These are phyloP conservation scores for Dryocosmus kuriphilus DNA, from an alignment of 2,888 invertebrate genomes.

Conservation along the genomic window DNA sequence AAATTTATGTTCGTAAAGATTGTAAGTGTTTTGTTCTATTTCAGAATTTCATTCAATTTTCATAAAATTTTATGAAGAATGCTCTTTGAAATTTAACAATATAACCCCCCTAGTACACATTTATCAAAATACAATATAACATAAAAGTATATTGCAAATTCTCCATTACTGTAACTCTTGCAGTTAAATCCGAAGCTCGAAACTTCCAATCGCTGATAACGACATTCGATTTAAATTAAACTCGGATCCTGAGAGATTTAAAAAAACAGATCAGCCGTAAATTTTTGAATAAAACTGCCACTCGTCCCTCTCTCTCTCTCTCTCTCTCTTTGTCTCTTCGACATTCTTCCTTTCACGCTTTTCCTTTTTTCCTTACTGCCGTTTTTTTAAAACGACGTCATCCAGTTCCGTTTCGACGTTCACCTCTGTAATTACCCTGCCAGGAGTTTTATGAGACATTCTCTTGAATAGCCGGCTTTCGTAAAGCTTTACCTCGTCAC, in stretches of 20 bases:
- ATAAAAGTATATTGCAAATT: slow-evolving; percentile 21
- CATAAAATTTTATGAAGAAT: no score
- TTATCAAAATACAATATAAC: neutral
- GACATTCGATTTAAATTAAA: slow-evolving; percentile 41
- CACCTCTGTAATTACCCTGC: slow-evolving; percentile 57
- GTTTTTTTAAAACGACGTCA: slow-evolving; percentile 37
- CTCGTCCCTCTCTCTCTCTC: neutral
- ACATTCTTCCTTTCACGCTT: slow-evolving; percentile 27
- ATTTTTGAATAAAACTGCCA: slow-evolving; percentile 50
- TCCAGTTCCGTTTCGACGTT: slow-evolving; percentile 56
- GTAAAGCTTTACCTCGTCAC: slow-evolving; percentile 58
- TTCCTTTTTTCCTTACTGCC: slow-evolving; percentile 42
- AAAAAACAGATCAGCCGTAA: slow-evolving; percentile 35
- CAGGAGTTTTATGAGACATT: slow-evolving; percentile 58
- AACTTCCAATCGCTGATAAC: slow-evolving; percentile 37
- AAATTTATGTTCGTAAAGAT: no score
- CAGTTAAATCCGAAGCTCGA: slow-evolving; percentile 30
- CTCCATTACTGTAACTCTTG: slow-evolving; percentile 34
- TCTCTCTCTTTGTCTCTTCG: slow-evolving; percentile 18
- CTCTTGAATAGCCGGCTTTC: slow-evolving; percentile 58
- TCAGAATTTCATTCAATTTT: no score
- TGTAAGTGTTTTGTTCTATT: no score
- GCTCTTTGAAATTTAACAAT: no score
- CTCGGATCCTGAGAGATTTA: slow-evolving; percentile 34
- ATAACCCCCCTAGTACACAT: neutral